phyloP scores from a whole-genome alignment of 2,797 vertebrate genomes.

The Argentina silus region DNA sequence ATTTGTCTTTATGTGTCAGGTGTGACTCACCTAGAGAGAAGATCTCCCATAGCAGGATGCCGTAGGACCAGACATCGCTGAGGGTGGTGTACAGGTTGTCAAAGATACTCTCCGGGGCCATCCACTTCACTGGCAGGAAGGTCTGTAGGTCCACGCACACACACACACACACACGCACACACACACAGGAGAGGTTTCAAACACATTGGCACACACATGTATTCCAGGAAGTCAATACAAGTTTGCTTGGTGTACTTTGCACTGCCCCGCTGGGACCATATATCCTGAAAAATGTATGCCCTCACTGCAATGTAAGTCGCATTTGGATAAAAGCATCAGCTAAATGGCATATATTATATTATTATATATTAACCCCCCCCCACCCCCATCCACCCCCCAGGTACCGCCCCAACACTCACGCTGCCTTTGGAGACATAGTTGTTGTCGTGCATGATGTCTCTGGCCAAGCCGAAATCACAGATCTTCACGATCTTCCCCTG shows the following conservation, averaged over 20 bases:
- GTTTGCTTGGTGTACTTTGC: too few relatives aligned
- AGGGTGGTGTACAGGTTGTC: conserved; percentile 97
- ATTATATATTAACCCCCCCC: too few relatives aligned
- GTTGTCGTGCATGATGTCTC: conserved; percentile 99
- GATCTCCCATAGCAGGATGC: conserved; percentile 98
- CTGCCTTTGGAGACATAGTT: conserved; percentile 99
- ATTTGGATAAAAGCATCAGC: too few relatives aligned
- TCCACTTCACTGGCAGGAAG: conserved; percentile 98
- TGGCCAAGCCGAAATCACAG: conserved; percentile 96
- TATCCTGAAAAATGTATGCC: neutral
- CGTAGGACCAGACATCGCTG: conserved; percentile 98
- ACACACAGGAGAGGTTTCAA: neutral
- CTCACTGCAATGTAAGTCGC: too few relatives aligned
- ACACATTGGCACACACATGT: neutral
- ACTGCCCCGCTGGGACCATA: neutral
- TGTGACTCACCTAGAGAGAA: conserved; percentile 92
- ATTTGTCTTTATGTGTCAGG: neutral
- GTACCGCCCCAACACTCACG: conserved; percentile 75
- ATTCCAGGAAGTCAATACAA: neutral
- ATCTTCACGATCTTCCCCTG: conserved; percentile 99
- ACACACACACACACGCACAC: conserved; percentile 9
- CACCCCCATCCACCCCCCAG: too few relatives aligned
- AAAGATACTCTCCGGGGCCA: conserved; percentile 99
- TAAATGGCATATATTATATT: too few relatives aligned
- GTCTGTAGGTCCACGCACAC: conserved; percentile 76